Percentiles rank a stretch among this genome's conserved stretches.
Evolutionary conservation across 2,888 invertebrate genomes (phyloP).

Genomic region (Metacarcinus magister): DNA sequence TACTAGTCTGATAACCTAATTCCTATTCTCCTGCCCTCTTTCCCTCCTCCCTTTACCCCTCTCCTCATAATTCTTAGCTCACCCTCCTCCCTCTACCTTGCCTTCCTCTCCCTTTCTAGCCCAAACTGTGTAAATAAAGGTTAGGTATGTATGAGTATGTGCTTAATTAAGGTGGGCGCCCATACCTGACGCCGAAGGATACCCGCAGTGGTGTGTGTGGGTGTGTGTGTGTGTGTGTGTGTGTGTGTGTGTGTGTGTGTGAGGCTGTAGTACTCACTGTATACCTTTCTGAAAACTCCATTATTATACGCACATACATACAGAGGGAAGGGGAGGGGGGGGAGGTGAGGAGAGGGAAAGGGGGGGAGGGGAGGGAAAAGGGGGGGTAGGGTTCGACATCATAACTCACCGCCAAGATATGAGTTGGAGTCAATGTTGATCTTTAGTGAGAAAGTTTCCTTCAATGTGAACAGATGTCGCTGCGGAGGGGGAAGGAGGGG

Average conservation of each 20-base stretch:
- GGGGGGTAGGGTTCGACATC: no score
- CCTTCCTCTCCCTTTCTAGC: neutral
- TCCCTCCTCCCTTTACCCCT: neutral
- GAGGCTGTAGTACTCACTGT: neutral
- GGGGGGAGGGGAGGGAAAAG: no score
- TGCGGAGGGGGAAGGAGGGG: no score
- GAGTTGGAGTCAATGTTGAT: no score
- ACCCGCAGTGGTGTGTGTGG: neutral
- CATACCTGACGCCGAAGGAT: neutral
- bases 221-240: conserved; percentile 2
- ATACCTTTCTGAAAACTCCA: no score
- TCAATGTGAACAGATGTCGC: no score
- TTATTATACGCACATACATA: no score
- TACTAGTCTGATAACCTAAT: no score
- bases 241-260: conserved; percentile 6
- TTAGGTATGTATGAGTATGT: neutral
- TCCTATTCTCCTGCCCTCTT: neutral
- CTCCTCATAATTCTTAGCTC: neutral
- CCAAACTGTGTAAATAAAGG: neutral
- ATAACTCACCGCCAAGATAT: no score
- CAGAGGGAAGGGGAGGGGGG: no score
- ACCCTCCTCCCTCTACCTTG: neutral
- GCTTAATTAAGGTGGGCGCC: neutral
- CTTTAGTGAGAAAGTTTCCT: no score
- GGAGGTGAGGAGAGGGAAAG: no score